phyloP scores from a whole-genome alignment of 2,113 vertebrate genomes.

The Protomyctophum bolini region DNA sequence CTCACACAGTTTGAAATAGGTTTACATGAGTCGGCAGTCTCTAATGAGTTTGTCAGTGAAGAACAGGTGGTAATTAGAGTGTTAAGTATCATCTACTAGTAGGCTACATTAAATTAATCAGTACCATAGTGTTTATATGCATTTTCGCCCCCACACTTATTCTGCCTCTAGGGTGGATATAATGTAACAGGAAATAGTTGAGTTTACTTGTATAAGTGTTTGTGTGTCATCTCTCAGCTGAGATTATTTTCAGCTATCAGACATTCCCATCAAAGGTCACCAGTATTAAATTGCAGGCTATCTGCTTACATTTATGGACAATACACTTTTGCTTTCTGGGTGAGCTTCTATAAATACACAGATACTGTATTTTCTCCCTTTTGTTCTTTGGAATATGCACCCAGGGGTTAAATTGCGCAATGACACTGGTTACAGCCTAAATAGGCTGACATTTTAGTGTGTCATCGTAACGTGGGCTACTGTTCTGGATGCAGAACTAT shows the following conservation, averaged over 20 bases:
- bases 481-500: too few species aligned
- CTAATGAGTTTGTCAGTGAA: too few species aligned
- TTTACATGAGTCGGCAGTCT: too few species aligned
- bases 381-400: background rate
- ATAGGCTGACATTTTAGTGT: background rate
- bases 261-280: too few species aligned
- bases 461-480: too few species aligned
- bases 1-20: too few species aligned
- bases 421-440: constrained; percentile 5
- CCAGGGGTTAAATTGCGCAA: background rate
- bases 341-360: constrained; percentile 12
- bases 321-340: background rate
- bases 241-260: too few species aligned
- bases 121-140: too few species aligned
- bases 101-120: too few species aligned
- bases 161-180: background rate
- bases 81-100: too few species aligned
- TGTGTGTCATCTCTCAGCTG: background rate
- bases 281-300: background rate
- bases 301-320: constrained; percentile 20
- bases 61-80: too few species aligned
- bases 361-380: background rate
- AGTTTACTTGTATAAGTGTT: background rate
- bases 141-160: too few species aligned
- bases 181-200: background rate